Conservation (phyloP, 2,888 invertebrate species). For the Cactoblastis cactorum region DNA sequence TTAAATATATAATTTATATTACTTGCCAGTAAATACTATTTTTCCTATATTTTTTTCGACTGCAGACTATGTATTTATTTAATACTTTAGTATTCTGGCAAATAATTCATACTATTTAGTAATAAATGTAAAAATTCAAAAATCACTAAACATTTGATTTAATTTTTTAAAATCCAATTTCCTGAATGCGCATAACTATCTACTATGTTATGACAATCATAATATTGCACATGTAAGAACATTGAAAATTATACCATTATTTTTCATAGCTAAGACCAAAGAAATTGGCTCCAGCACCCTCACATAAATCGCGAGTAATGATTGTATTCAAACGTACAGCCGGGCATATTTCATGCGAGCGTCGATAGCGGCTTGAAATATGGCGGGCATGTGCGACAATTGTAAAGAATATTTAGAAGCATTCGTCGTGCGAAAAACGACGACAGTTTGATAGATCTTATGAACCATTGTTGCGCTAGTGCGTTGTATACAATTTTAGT, state of each 20-base stretch:
- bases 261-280: not conserved
- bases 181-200: too few relatives aligned
- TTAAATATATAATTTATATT: too few relatives aligned
- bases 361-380: conserved; percentile 1
- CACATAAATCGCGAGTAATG: conserved; percentile 3
- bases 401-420: conserved; percentile 5
- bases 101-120: too few relatives aligned
- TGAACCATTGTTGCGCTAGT: not conserved
- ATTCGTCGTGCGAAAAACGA: not conserved
- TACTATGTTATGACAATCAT: too few relatives aligned
- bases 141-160: too few relatives aligned
- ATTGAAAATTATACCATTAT: not conserved
- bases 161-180: too few relatives aligned
- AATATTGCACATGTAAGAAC: not conserved
- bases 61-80: too few relatives aligned
- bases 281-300: not conserved
- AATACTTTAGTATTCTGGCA: too few relatives aligned
- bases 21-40: too few relatives aligned
- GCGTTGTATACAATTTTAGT: not conserved
- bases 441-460: not conserved
- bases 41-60: too few relatives aligned
- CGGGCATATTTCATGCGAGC: conserved; percentile 6
- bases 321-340: conserved; percentile 11
- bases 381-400: conserved; percentile 4
- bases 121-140: too few relatives aligned